These are phyloP conservation scores for Meiosimyza platycephala DNA, from an alignment of 2,888 invertebrate genomes.

Conservation along the genomic window DNA sequence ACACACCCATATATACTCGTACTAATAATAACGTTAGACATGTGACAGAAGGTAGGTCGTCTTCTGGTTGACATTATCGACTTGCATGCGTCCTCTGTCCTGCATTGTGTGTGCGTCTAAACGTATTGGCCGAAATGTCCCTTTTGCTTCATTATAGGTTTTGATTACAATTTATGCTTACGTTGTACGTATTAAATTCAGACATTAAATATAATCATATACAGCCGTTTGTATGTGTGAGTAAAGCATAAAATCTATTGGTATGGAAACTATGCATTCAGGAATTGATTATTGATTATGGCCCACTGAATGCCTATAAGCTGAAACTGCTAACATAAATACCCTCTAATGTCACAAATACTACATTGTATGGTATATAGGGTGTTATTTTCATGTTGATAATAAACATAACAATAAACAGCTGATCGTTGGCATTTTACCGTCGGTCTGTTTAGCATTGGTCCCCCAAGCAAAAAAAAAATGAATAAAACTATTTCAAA, in stretches of 20 bases:
- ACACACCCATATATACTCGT: background rate
- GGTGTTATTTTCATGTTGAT: too few relatives aligned
- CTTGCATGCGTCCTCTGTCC: background rate
- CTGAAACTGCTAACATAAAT: too few relatives aligned
- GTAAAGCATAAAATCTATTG: conserved; percentile 13
- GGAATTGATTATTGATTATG: conserved; percentile 20
- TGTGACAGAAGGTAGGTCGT: background rate
- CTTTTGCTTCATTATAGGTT: background rate
- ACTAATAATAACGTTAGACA: background rate
- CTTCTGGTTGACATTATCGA: conserved; percentile 7
- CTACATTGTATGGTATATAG: too few relatives aligned
- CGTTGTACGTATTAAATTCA: conserved; percentile 8
- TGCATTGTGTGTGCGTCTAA: conserved; percentile 34
- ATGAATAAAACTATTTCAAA: too few relatives aligned
- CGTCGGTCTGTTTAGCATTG: too few relatives aligned
- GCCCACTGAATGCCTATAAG: background rate
- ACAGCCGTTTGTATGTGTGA: background rate
- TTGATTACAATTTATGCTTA: background rate
- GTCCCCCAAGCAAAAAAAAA: too few relatives aligned
- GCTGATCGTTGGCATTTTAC: too few relatives aligned
- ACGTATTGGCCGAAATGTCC: conserved; percentile 5
- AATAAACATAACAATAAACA: too few relatives aligned
- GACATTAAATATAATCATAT: conserved; percentile 18
- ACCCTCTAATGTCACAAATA: too few relatives aligned
- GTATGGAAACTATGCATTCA: conserved; percentile 14